Conservation (phyloP, 2,888 invertebrate genomes). For the Machimus rusticus region DNA sequence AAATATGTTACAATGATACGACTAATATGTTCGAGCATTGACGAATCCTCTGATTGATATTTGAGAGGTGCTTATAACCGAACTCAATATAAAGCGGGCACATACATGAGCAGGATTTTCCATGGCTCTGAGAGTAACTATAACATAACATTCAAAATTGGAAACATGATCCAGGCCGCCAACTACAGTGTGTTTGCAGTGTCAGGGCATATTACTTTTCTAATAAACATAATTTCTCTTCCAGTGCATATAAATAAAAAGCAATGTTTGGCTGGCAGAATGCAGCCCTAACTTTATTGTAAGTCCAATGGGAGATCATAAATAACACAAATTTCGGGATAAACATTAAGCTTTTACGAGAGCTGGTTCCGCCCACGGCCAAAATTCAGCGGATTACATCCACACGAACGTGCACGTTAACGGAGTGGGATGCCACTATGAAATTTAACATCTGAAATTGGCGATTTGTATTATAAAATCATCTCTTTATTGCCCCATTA, state of each 20-base stretch:
- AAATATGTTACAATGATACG: too few species aligned
- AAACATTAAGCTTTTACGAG: constrained; percentile 42
- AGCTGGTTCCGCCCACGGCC: constrained; percentile 10
- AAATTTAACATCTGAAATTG: constrained; percentile 26
- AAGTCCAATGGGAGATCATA: constrained; percentile 29
- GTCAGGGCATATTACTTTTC: not conserved
- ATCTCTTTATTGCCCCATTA: constrained; percentile 36
- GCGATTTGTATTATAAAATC: constrained; percentile 31
- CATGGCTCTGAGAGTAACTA: not conserved
- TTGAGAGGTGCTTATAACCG: not conserved
- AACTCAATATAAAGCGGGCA: not conserved
- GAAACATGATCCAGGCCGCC: not conserved
- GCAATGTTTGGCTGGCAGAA: not conserved
- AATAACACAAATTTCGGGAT: constrained; percentile 39
- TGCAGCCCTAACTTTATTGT: constrained; percentile 27
- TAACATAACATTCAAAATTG: not conserved
- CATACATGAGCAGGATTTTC: not conserved
- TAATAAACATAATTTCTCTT: not conserved
- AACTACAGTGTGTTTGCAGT: not conserved
- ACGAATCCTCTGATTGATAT: not conserved
- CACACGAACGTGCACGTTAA: constrained; percentile 13
- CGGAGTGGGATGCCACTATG: constrained; percentile 1
- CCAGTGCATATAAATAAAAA: constrained; percentile 6
- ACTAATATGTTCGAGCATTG: too few species aligned
- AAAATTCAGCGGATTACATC: constrained; percentile 13